Conservation (phyloP, 92 coral and sea anemone genomes). For the Micromussa lordhowensis region DNA sequence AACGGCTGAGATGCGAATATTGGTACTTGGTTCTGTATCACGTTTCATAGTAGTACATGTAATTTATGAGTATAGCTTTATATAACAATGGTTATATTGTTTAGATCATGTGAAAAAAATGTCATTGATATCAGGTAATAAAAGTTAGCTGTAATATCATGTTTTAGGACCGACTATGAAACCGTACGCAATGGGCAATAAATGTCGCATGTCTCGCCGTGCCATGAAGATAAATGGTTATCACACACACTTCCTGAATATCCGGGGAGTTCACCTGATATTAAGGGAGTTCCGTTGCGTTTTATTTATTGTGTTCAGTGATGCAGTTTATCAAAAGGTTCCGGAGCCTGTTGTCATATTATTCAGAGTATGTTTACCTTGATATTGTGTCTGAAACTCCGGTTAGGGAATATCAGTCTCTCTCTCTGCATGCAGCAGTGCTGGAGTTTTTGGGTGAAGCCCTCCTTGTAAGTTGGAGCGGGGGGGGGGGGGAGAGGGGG, state of each 20-base stretch:
- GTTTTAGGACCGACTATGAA: not conserved
- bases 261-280: constrained; percentile 14
- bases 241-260: not conserved
- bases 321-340: constrained; percentile 7
- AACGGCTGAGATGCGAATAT: not conserved
- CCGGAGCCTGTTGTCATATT: constrained; percentile 23
- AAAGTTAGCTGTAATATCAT: not conserved
- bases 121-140: not conserved
- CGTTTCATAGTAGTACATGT: not conserved
- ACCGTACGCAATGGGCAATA: not conserved
- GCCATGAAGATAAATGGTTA: not conserved
- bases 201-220: not conserved
- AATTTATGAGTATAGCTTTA: not conserved
- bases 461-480: not conserved
- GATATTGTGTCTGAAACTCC: not conserved
- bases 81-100: not conserved
- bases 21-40: not conserved
- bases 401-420: not conserved
- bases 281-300: not conserved
- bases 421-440: not conserved
- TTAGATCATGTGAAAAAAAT: not conserved
- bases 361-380: not conserved
- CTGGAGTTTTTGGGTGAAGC: not conserved
- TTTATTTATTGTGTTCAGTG: not conserved
- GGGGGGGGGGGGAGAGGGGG: too few relatives aligned